Evolutionary conservation across 2,888 invertebrate species (phyloP).

Genomic region (Xylota sylvarum): DNA sequence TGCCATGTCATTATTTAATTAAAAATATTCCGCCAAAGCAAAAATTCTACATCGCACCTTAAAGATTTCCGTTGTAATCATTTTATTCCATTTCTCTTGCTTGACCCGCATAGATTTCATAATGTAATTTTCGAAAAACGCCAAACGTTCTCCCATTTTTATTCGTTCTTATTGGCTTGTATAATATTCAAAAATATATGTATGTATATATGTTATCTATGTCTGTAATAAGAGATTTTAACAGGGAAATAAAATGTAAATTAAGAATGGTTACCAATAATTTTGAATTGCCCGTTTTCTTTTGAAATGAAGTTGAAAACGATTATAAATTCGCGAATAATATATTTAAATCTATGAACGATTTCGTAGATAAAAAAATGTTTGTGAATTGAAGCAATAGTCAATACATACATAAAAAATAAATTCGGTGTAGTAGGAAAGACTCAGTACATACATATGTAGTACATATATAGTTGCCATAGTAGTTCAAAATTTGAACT

Average conservation of each 20-base stretch:
- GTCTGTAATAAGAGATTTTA: not conserved
- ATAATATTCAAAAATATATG: constrained; percentile 8
- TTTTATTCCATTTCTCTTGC: constrained; percentile 81
- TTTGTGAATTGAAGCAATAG: too few species aligned
- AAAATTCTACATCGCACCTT: constrained; percentile 74
- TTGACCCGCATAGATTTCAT: constrained; percentile 80
- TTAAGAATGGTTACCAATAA: not conserved
- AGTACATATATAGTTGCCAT: too few species aligned
- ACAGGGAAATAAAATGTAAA: not conserved
- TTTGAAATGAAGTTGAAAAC: constrained; percentile 20
- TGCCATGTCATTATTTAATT: too few species aligned
- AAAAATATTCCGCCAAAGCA: not conserved
- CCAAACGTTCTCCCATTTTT: constrained; percentile 78
- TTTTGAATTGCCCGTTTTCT: not conserved
- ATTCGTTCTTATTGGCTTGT: constrained; percentile 72
- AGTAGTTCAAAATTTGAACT: too few species aligned
- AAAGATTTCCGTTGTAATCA: constrained; percentile 79
- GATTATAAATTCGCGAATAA: not conserved
- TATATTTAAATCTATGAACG: too few species aligned
- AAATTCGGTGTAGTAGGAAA: too few species aligned
- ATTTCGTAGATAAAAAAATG: too few species aligned
- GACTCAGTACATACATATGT: too few species aligned
- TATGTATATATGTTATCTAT: not conserved
- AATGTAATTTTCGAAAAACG: constrained; percentile 80
- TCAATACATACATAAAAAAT: too few species aligned